Evolutionary conservation across 2,888 invertebrate genomes (phyloP), one percentile per base, ranked within the genome.

Genomic region (Eueremaeus valkanovi): DNA sequence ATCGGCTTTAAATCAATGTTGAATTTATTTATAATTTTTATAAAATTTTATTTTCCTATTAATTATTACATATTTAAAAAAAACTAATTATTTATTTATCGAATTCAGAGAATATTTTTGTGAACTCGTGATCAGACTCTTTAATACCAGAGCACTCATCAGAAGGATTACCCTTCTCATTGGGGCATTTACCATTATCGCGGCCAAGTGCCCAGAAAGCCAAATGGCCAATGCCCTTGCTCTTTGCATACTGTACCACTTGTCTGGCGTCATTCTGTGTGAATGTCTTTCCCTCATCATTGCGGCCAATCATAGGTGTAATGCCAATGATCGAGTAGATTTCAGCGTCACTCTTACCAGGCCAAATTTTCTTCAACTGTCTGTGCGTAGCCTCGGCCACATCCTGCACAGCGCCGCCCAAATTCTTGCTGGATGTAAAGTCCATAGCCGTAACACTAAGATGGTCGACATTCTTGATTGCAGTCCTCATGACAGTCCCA

Each of bases 121-220:
- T 70, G 29, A 76, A 76, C 58, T 76, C 76, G 24, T 61, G 70
- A 6, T 76, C 74, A 6, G 13, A 9, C 33, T 76, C 74, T 0
- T 27, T 9, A 70, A 76, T 76, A n/a, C 73, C 58, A 6, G 73
- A 73, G 27, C 76, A 76, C 8, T 51, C 29, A n/a, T 73, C 73
- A 29, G 73, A 73, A n/a, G 74, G 31, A 31, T 68, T 73, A 27
- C 76, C 76, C 9, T 66, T 49, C 49, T 49, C 49, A 49, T 49
- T 49, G 18, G 76, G 61, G 51, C 76, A 76, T 11, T 49, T 49
- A 21, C 76, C 76, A 73, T 76, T 76, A 27, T 76, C 76, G n/a
- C 76, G 31, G 13, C 76, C 74, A 18, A 76, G 42, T 1, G 76
- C 73, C 76, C 76, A 76, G 40, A 74, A 76, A 13, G 73, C 74